Conservation (phyloP, 2,888 invertebrate species). For the Eueremaeus valkanovi region DNA sequence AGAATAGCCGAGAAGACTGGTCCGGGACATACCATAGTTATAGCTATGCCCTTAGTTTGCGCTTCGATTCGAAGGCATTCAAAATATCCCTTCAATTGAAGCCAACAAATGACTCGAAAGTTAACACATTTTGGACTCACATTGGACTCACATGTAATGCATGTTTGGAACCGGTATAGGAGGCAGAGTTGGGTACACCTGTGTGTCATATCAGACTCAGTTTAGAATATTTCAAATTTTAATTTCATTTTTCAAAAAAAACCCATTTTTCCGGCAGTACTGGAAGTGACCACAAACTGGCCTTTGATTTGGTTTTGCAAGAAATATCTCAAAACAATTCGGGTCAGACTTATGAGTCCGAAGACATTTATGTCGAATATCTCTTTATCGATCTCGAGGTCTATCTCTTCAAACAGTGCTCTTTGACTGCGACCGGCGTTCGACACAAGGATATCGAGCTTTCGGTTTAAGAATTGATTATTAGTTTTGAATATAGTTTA, state of each 20-base stretch:
- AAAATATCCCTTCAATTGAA: constrained; percentile 60
- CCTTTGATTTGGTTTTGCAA: constrained; percentile 55
- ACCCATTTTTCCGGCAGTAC: constrained; percentile 64
- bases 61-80: constrained; percentile 61
- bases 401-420: constrained; percentile 66
- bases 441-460: constrained; percentile 71
- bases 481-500: not conserved
- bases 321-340: constrained; percentile 63
- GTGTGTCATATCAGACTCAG: no score
- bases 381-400: constrained; percentile 66
- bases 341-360: constrained; percentile 64
- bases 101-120: not conserved
- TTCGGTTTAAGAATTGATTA: constrained; percentile 38
- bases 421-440: constrained; percentile 78
- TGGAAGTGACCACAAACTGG: constrained; percentile 70
- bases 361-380: constrained; percentile 76
- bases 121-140: not conserved
- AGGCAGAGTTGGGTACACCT: constrained; percentile 62
- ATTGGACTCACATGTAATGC: constrained; percentile 61
- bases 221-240: not conserved
- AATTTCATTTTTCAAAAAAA: constrained; percentile 44
- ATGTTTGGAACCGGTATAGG: constrained; percentile 70
- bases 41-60: constrained; percentile 56
- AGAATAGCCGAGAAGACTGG: constrained; percentile 69
- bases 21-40: constrained; percentile 71